phyloP scores from a whole-genome alignment of 2,113 vertebrate genomes.

The Sceloporus tristichus region DNA sequence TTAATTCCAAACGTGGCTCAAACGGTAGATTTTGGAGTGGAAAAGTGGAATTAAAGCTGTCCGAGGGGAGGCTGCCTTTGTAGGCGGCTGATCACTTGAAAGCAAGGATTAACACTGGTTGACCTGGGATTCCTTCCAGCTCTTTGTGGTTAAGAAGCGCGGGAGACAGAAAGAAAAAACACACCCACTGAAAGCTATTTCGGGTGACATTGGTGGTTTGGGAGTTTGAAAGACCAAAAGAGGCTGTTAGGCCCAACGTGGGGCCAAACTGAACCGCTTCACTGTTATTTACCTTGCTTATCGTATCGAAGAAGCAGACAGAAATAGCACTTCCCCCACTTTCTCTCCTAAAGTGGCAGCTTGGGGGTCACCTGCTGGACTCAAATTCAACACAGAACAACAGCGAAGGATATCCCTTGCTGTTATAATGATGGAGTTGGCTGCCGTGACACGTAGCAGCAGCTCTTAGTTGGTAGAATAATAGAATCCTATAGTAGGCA shows the following conservation, averaged over 20 bases:
- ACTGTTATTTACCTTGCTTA: background rate
- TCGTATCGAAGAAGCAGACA: background rate
- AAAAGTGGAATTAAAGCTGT: background rate
- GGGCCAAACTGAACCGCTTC: background rate
- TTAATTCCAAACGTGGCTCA: background rate
- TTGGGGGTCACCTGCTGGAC: background rate
- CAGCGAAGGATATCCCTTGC: too few relatives aligned
- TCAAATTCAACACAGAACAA: too few relatives aligned
- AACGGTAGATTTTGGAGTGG: background rate
- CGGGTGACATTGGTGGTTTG: conserved; percentile 14
- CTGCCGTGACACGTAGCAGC: background rate
- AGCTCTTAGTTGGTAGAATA: background rate
- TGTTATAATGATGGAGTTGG: background rate
- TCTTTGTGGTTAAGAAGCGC: conserved; percentile 10
- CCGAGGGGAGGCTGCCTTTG: background rate
- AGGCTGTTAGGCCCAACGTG: background rate
- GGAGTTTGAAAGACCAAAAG: background rate
- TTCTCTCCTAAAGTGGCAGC: background rate
- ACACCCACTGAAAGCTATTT: background rate
- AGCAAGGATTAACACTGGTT: conserved; percentile 4
- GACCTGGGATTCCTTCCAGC: background rate
- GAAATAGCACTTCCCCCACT: background rate
- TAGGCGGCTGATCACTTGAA: background rate
- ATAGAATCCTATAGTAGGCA: too few relatives aligned
- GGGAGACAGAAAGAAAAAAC: background rate